phyloP scores from a whole-genome alignment of 1,140 invertebrate species.

The Meloidogyne floridensis region DNA sequence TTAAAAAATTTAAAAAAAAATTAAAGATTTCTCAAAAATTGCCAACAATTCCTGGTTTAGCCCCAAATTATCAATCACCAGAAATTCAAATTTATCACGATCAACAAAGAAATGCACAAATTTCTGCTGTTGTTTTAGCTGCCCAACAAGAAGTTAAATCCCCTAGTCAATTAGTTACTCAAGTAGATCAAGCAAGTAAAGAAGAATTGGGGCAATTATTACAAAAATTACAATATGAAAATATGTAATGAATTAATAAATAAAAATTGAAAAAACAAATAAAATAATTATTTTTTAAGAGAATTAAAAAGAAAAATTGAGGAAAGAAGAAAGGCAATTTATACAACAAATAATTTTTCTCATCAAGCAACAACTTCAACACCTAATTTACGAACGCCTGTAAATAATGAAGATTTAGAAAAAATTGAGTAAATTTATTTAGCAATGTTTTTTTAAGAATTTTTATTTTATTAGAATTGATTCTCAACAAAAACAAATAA shows the following conservation, averaged over 20 bases:
- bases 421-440: not conserved
- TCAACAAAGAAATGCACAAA: constrained; percentile 33
- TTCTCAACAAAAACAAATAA: not conserved
- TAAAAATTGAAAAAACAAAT: not conserved
- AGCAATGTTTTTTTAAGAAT: not conserved
- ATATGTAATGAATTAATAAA: constrained; percentile 35
- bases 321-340: constrained; percentile 16
- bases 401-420: constrained; percentile 1
- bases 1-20: not conserved
- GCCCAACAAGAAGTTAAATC: constrained; percentile 55
- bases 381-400: constrained; percentile 40
- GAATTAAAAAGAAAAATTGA: constrained; percentile 40
- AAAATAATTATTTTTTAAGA: not conserved
- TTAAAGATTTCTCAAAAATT: constrained; percentile 2
- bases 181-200: constrained; percentile 64
- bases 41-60: not conserved
- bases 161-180: constrained; percentile 55
- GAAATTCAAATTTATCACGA: constrained; percentile 6
- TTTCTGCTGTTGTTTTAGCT: constrained; percentile 4
- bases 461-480: not conserved
- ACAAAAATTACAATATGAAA: constrained; percentile 61
- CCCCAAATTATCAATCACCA: constrained; percentile 14
- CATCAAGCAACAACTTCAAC: constrained; percentile 38
- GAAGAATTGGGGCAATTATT: constrained; percentile 63
- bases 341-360: constrained; percentile 15